A percentile compares a stretch with the other conserved stretches of the same genome.
phyloP scores from a whole-genome alignment of 1,140 invertebrate species.

The Mycetomoellerius zeteki region DNA sequence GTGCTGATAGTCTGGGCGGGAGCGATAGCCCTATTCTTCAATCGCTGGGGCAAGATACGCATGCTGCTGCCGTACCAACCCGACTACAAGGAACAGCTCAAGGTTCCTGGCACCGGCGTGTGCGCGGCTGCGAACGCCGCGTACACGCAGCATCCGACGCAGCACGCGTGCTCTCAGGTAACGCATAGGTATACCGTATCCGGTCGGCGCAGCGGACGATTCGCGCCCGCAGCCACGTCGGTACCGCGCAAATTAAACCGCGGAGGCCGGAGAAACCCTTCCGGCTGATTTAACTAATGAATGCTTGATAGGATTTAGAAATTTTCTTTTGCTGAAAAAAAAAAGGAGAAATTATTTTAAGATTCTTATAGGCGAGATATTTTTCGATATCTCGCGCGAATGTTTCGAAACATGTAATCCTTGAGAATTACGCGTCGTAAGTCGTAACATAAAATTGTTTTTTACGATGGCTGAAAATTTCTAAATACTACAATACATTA shows the following conservation, averaged over 20 bases:
- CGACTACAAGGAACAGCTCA: conserved; percentile 94
- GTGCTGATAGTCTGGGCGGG: conserved; percentile 95
- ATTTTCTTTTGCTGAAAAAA: conserved; percentile 1
- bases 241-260: not conserved
- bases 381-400: not conserved
- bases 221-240: not conserved
- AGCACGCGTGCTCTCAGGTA: conserved; percentile 90
- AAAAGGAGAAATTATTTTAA: not conserved
- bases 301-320: not conserved
- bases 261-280: too few relatives aligned
- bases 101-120: conserved; percentile 93
- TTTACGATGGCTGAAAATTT: not conserved
- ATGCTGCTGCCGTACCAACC: conserved; percentile 97
- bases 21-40: conserved; percentile 96
- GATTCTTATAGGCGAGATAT: not conserved
- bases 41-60: conserved; percentile 96
- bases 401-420: not conserved
- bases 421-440: too few relatives aligned
- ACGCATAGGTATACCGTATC: conserved; percentile 68
- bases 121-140: conserved; percentile 88
- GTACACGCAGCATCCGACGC: conserved; percentile 83
- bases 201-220: not conserved
- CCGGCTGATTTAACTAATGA: not conserved
- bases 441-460: not conserved
- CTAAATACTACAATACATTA: not conserved